Percentiles rank a stretch among this genome's conserved stretches.
phyloP scores from a whole-genome alignment of 2,888 invertebrate genomes.

The Dolichopus griseipennis region DNA sequence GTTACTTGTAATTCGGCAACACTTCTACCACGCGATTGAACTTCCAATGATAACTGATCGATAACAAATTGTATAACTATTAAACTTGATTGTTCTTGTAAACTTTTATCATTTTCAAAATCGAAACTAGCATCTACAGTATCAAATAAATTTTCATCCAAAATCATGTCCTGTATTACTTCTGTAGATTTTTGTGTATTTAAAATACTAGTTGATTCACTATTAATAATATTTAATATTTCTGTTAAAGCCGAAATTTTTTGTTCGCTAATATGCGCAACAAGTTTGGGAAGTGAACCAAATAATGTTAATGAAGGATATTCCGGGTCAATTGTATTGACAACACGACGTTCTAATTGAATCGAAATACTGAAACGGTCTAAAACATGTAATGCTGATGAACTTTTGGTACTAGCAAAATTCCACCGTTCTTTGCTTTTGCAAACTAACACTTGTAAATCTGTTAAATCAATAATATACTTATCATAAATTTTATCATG shows the following conservation, averaged over 20 bases:
- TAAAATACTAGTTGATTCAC: slow-evolving; percentile 12
- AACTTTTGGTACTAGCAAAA: slow-evolving; percentile 73
- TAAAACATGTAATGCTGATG: slow-evolving; percentile 76
- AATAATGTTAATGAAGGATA: slow-evolving; percentile 76
- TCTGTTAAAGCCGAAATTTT: slow-evolving; percentile 64
- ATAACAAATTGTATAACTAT: slow-evolving; percentile 79
- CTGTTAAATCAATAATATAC: slow-evolving; percentile 70
- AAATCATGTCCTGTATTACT: background rate
- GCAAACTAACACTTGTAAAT: slow-evolving; percentile 80
- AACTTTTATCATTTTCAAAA: slow-evolving; percentile 8
- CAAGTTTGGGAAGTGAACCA: slow-evolving; percentile 78
- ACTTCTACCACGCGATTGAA: slow-evolving; percentile 78
- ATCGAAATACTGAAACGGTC: slow-evolving; percentile 66
- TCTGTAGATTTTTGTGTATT: background rate
- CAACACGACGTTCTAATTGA: slow-evolving; percentile 65
- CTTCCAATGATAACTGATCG: slow-evolving; percentile 77
- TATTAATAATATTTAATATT: slow-evolving; percentile 45
- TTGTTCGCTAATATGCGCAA: slow-evolving; percentile 83
- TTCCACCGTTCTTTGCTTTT: slow-evolving; percentile 84
- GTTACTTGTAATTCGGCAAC: slow-evolving; percentile 89
- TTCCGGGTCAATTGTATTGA: slow-evolving; percentile 74
- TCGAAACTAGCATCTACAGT: slow-evolving; percentile 16
- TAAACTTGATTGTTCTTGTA: slow-evolving; percentile 46
- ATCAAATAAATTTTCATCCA: slow-evolving; percentile 18
- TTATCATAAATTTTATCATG: slow-evolving; percentile 67